phyloP scores from a whole-genome alignment of 1,140 invertebrate genomes.

The Bombus confusus region DNA sequence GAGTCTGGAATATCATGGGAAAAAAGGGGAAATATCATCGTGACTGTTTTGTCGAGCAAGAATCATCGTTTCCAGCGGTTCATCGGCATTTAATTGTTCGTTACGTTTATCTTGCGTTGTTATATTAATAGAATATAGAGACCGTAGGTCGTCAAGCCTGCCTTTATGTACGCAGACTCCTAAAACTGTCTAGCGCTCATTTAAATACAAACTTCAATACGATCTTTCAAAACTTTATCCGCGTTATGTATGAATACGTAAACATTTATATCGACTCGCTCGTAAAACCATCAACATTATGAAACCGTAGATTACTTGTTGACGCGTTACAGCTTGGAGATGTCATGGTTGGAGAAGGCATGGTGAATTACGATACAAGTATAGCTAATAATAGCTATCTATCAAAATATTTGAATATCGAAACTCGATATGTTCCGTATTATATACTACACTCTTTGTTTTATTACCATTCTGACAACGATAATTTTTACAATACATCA shows the following conservation, averaged over 20 bases:
- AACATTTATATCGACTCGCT: neutral
- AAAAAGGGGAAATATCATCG: slow-evolving; percentile 4
- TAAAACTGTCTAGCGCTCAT: neutral
- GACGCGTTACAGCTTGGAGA: neutral
- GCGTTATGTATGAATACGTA: neutral
- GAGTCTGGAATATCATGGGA: neutral
- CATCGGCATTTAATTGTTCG: neutral
- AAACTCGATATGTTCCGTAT: too few species aligned
- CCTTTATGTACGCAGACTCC: neutral
- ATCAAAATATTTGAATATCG: too few species aligned
- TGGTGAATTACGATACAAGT: too few species aligned
- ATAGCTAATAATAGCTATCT: too few species aligned
- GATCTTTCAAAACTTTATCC: neutral
- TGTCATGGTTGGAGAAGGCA: neutral
- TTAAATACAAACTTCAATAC: neutral
- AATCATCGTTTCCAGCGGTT: neutral
- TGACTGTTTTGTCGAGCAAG: neutral
- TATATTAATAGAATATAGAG: neutral
- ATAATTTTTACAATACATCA: too few species aligned
- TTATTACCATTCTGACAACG: too few species aligned
- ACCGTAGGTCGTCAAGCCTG: neutral
- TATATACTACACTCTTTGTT: neutral
- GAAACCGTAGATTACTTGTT: slow-evolving; percentile 1
- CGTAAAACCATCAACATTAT: neutral
- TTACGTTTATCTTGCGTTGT: neutral